Evolutionary conservation across 2,888 invertebrate species (phyloP).

Genomic region (Stenoptilia bipunctidactyla): DNA sequence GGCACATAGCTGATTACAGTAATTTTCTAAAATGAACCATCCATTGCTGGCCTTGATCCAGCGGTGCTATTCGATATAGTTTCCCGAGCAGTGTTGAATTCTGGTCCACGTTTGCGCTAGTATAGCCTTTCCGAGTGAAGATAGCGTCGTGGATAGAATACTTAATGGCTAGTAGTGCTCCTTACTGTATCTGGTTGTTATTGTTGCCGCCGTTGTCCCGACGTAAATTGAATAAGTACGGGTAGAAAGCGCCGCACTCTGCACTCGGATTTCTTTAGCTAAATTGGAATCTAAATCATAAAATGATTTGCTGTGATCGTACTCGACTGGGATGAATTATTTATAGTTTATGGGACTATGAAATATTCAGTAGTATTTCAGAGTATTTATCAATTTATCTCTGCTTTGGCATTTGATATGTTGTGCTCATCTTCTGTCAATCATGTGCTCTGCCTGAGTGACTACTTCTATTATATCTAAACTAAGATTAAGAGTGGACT

Average conservation of each 20-base stretch:
- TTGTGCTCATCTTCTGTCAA: background rate
- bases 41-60: constrained; percentile 23
- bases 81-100: constrained; percentile 14
- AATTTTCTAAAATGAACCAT: constrained; percentile 7
- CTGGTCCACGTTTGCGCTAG: constrained; percentile 2
- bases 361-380: constrained; percentile 2
- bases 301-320: constrained; percentile 24
- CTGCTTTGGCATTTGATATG: background rate
- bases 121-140: constrained; percentile 20
- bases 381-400: constrained; percentile 1
- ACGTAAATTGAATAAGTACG: background rate
- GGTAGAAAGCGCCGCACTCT: constrained; percentile 23
- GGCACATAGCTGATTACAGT: constrained; percentile 11
- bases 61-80: constrained; percentile 5
- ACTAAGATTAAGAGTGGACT: too few species aligned
- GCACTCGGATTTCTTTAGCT: constrained; percentile 21
- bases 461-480: background rate
- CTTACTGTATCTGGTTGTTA: constrained; percentile 7
- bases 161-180: constrained; percentile 64
- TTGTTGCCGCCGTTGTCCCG: too few species aligned
- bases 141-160: constrained; percentile 53
- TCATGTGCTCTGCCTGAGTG: background rate
- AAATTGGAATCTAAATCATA: constrained; percentile 38
- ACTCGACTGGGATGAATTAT: constrained; percentile 12
- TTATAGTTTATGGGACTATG: constrained; percentile 1